These are phyloP conservation scores for Trachelus iudaicus DNA, from an alignment of 2,888 invertebrate species.

Conservation along the genomic window DNA sequence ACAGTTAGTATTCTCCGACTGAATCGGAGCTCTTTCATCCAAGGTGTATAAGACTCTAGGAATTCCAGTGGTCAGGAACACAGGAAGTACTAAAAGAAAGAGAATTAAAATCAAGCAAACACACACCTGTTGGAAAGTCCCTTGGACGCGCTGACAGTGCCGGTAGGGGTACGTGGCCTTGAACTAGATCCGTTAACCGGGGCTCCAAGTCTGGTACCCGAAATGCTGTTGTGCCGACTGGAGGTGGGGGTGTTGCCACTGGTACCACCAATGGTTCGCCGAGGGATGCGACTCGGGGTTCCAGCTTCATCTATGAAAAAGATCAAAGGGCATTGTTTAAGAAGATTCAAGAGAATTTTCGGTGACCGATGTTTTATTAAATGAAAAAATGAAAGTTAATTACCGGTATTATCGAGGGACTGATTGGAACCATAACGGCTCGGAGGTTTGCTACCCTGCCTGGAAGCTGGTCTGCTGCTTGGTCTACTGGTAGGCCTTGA, in stretches of 20 bases:
- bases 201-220: constrained; percentile 70
- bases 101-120: background rate
- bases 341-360: background rate
- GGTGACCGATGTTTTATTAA: background rate
- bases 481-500: constrained; percentile 78
- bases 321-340: background rate
- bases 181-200: constrained; percentile 73
- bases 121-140: constrained; percentile 76
- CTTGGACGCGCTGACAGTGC: constrained; percentile 79
- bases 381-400: background rate
- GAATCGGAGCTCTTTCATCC: background rate
- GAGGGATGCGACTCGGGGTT: constrained; percentile 86
- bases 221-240: constrained; percentile 71
- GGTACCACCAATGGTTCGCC: constrained; percentile 72
- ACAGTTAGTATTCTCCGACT: background rate
- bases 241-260: constrained; percentile 72
- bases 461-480: constrained; percentile 85
- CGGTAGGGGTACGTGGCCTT: constrained; percentile 81
- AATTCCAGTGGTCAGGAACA: background rate
- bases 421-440: constrained; percentile 94
- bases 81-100: background rate
- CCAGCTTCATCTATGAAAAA: constrained; percentile 73
- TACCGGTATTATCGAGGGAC: constrained; percentile 90
- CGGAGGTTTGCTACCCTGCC: constrained; percentile 91
- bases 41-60: constrained; percentile 33